Percentiles rank a stretch among this genome's conserved stretches.
These are phyloP conservation scores for Plagiodera versicolora DNA, from an alignment of 2,888 invertebrate species.

Conservation along the genomic window DNA sequence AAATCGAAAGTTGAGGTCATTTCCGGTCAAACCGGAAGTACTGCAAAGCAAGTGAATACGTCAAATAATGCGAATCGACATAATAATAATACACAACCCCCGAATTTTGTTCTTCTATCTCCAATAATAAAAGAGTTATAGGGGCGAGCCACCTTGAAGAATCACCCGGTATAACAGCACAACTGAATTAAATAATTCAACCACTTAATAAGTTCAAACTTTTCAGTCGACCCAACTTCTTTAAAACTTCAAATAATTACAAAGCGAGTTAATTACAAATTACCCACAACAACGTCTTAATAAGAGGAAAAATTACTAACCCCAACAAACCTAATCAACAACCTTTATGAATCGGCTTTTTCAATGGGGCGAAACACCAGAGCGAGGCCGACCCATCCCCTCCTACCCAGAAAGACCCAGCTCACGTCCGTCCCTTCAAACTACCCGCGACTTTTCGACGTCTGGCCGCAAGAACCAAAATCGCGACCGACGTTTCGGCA, in stretches of 20 bases:
- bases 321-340: constrained; percentile 6
- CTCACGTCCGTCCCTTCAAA: no score
- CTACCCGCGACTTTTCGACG: no score
- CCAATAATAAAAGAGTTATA: no score
- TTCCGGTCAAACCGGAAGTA: no score
- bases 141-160: no score
- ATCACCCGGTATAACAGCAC: background rate
- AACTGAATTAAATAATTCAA: background rate
- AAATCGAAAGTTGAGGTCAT: no score
- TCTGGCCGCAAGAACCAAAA: constrained; percentile 17
- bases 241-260: background rate
- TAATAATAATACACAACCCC: no score
- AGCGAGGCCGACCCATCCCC: no score
- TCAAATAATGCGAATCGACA: no score
- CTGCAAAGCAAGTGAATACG: no score
- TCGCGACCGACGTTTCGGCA: constrained; percentile 37
- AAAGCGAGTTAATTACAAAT: background rate
- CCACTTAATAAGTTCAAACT: background rate
- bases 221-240: background rate
- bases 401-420: no score
- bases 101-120: no score
- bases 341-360: constrained; percentile 7
- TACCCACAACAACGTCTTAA: background rate
- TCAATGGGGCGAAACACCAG: constrained; percentile 8
- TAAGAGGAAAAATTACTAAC: constrained; percentile 1